Evolutionary conservation across 2,888 invertebrate genomes (phyloP).

Genomic region (Amblyjoppa proteus): DNA sequence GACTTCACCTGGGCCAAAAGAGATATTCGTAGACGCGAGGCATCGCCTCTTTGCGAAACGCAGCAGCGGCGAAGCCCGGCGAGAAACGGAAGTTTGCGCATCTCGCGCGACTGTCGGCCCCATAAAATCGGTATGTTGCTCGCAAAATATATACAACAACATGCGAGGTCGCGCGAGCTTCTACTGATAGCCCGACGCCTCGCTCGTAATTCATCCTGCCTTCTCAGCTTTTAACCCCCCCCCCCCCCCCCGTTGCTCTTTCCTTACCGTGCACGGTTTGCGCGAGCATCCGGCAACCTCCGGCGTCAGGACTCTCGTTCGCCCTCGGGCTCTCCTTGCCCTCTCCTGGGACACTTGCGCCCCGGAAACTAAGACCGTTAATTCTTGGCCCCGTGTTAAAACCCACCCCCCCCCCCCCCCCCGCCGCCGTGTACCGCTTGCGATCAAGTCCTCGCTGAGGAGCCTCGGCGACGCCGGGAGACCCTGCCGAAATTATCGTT

Average conservation of each 20-base stretch:
- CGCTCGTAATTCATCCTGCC: slow-evolving; percentile 82
- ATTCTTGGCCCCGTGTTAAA: slow-evolving; percentile 79
- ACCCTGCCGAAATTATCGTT: slow-evolving; percentile 43
- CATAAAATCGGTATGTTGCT: slow-evolving; percentile 85
- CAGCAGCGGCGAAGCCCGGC: slow-evolving; percentile 58
- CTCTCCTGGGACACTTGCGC: slow-evolving; percentile 82
- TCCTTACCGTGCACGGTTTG: slow-evolving; percentile 44
- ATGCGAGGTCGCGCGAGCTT: slow-evolving; percentile 65
- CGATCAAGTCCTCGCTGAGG: slow-evolving; percentile 45
- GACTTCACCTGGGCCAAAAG: slow-evolving; percentile 45
- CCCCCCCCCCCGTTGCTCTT: slow-evolving; percentile 39
- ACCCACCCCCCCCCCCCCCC: slow-evolving; percentile 13
- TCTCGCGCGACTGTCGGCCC: slow-evolving; percentile 72
- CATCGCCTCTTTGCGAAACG: slow-evolving; percentile 44
- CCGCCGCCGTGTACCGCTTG: slow-evolving; percentile 55
- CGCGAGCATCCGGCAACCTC: slow-evolving; percentile 13
- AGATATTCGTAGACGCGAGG: slow-evolving; percentile 40
- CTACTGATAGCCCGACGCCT: slow-evolving; percentile 82
- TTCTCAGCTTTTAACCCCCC: slow-evolving; percentile 65
- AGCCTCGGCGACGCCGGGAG: slow-evolving; percentile 1
- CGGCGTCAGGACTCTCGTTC: slow-evolving; percentile 45
- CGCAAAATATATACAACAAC: slow-evolving; percentile 83
- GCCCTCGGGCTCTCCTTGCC: slow-evolving; percentile 72
- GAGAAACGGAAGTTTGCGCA: slow-evolving; percentile 68
- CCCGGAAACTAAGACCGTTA: slow-evolving; percentile 84